A percentile compares a stretch with the other conserved stretches of the same genome.
Evolutionary conservation across 2,888 invertebrate genomes (phyloP).

Genomic region (Cetonia aurata): DNA sequence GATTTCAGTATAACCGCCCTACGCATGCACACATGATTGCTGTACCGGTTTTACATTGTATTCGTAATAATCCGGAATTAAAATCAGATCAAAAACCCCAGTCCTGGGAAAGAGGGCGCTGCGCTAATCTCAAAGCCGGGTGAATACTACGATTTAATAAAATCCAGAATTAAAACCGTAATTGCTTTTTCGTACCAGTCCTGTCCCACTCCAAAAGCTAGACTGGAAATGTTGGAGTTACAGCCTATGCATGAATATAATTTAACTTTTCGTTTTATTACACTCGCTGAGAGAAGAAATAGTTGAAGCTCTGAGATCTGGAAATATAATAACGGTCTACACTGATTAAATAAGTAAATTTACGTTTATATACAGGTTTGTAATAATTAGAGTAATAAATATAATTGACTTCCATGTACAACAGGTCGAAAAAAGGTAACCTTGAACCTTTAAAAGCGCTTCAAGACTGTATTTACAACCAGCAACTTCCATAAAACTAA

Average conservation of each 20-base stretch:
- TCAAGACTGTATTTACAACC: no score
- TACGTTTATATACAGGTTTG: no score
- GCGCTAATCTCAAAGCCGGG: neutral
- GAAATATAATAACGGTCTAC: neutral
- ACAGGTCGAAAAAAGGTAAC: no score
- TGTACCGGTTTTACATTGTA: neutral
- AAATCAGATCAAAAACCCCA: slow-evolving; percentile 8
- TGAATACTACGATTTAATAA: slow-evolving; percentile 1
- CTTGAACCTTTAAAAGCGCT: no score
- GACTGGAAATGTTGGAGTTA: neutral
- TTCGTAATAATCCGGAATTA: slow-evolving; percentile 8
- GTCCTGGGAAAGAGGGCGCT: neutral
- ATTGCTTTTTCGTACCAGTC: slow-evolving; percentile 5
- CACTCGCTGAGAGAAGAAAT: neutral
- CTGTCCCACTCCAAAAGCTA: neutral
- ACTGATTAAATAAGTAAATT: no score
- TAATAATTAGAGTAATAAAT: no score
- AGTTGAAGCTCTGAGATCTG: neutral
- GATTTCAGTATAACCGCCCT: neutral
- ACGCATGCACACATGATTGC: neutral
- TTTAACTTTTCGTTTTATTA: neutral
- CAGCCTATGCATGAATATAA: neutral
- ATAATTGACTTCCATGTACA: no score
- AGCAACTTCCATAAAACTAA: no score
- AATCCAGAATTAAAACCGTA: slow-evolving; percentile 19